A percentile compares a stretch with the other conserved stretches of the same genome.
Conservation (phyloP, 2,113 vertebrate genomes). For the Gasterosteus nipponicus region DNA sequence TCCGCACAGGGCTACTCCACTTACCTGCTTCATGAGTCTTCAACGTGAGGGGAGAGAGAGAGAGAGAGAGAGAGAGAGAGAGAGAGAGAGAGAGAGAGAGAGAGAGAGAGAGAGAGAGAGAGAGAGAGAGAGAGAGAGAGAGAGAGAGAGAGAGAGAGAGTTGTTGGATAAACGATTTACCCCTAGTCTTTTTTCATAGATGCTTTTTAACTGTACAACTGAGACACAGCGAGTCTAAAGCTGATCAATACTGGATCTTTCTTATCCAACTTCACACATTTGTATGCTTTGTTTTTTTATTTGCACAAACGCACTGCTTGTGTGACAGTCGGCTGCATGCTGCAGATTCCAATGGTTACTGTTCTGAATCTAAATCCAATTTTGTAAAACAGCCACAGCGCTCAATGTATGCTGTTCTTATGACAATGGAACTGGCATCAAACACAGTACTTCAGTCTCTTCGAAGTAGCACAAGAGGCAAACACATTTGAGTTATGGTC, state of each 20-base stretch:
- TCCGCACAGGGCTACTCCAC: neutral
- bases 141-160: neutral
- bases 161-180: constrained; percentile 25
- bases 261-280: constrained; percentile 42
- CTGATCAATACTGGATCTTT: constrained; percentile 42
- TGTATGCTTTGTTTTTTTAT: neutral
- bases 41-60: neutral
- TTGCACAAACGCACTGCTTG: constrained; percentile 4
- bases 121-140: neutral
- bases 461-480: constrained; percentile 9
- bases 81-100: neutral
- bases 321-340: constrained; percentile 1
- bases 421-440: constrained; percentile 16
- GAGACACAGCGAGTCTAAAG: constrained; percentile 16
- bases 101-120: neutral
- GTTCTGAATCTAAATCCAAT: constrained; percentile 13
- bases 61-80: neutral
- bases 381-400: constrained; percentile 3
- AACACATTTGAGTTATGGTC: constrained; percentile 16
- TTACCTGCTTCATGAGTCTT: neutral
- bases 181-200: constrained; percentile 36
- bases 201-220: constrained; percentile 41
- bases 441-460: neutral
- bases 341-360: constrained; percentile 6
- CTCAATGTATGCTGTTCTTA: neutral